Conservation (phyloP, 1,140 invertebrate species). For the Drosophila triauraria region DNA sequence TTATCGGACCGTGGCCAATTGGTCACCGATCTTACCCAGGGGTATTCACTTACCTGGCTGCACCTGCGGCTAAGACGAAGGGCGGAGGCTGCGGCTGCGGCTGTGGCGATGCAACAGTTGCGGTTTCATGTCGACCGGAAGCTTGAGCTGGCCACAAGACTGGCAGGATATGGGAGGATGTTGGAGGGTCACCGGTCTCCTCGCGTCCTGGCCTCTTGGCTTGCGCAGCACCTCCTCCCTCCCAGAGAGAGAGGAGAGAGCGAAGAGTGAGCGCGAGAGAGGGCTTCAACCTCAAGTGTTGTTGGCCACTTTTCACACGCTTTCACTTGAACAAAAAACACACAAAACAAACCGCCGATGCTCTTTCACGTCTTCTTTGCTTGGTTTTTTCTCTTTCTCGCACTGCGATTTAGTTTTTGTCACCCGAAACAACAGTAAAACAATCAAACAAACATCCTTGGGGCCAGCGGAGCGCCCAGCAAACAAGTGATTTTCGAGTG, state of each 20-base stretch:
- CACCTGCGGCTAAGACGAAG: slow-evolving; percentile 27
- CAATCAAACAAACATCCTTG: slow-evolving; percentile 2
- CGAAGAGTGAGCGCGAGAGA: slow-evolving; percentile 15
- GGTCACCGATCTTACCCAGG: slow-evolving; percentile 19
- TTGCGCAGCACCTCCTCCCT: neutral
- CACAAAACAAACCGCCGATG: slow-evolving; percentile 34
- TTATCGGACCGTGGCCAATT: slow-evolving; percentile 19
- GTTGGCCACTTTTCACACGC: slow-evolving; percentile 72
- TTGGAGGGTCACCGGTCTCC: neutral
- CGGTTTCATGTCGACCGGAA: slow-evolving; percentile 66
- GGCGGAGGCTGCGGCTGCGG: slow-evolving; percentile 13
- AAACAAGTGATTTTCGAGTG: slow-evolving; percentile 25
- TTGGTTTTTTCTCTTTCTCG: neutral
- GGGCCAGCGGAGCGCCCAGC: neutral
- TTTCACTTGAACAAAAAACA: slow-evolving; percentile 70
- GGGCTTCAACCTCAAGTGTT: slow-evolving; percentile 30
- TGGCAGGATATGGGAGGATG: slow-evolving; percentile 45
- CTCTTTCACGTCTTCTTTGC: slow-evolving; percentile 13
- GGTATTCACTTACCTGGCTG: slow-evolving; percentile 47
- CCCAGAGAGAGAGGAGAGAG: slow-evolving; percentile 13
- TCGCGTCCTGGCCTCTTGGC: neutral
- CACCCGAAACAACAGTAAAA: slow-evolving; percentile 12
- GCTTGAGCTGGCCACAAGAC: slow-evolving; percentile 56
- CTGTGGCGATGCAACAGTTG: slow-evolving; percentile 55
- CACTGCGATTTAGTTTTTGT: slow-evolving; percentile 1